Conservation (phyloP, 1,140 invertebrate species). For the Drosophila insularis region DNA sequence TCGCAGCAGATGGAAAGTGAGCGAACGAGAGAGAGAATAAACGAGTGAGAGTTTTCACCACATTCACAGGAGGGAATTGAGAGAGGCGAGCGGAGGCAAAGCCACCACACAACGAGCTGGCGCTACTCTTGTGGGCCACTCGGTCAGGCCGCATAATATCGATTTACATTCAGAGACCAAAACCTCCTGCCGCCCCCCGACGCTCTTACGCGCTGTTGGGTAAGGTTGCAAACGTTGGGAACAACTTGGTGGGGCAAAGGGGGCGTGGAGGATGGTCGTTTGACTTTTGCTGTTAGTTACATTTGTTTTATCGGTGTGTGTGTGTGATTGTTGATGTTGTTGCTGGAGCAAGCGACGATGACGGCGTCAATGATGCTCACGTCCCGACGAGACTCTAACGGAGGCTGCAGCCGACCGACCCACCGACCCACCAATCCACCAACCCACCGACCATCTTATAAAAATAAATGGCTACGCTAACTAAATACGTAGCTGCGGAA, state of each 20-base stretch:
- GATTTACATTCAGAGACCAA: conserved; percentile 53
- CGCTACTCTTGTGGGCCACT: conserved; percentile 71
- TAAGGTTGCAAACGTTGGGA: conserved; percentile 57
- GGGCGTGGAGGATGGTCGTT: conserved; percentile 34
- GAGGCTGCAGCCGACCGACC: conserved; percentile 33
- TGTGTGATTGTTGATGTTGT: conserved; percentile 31
- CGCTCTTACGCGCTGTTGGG: conserved; percentile 58
- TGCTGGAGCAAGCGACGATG: conserved; percentile 43
- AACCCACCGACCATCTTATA: conserved; percentile 46
- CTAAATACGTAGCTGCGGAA: conserved; percentile 46
- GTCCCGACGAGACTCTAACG: conserved; percentile 14
- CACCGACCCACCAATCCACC: not conserved
- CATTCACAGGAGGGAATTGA: conserved; percentile 25
- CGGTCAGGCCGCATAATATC: conserved; percentile 79
- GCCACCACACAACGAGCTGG: conserved; percentile 56
- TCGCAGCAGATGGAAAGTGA: conserved; percentile 47
- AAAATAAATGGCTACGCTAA: conserved; percentile 72
- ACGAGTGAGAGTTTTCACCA: conserved; percentile 69
- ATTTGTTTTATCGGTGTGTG: conserved; percentile 31
- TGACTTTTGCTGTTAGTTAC: conserved; percentile 60
- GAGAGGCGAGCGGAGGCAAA: conserved; percentile 8
- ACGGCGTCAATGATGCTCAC: conserved; percentile 48
- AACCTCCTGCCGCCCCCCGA: not conserved
- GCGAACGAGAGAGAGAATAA: conserved; percentile 25
- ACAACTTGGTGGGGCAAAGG: not conserved